Evolutionary conservation across 2,888 invertebrate species (phyloP).

Genomic region (Amitus sp.): DNA sequence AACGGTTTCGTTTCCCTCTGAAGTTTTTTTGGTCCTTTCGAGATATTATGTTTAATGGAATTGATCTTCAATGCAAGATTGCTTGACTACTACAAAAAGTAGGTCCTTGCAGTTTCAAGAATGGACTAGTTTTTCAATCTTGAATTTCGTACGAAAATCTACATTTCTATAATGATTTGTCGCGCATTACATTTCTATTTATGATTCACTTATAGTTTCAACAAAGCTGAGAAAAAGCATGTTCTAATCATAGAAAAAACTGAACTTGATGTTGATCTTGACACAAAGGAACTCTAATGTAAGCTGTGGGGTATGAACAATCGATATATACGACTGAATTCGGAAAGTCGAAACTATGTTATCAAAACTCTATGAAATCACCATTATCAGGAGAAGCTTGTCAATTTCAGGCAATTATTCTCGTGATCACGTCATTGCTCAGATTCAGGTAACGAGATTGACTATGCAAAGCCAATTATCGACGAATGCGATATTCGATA

Average conservation of each 20-base stretch:
- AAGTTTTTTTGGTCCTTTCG: slow-evolving; percentile 18
- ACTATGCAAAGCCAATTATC: slow-evolving; percentile 6
- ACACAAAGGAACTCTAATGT: too few species aligned
- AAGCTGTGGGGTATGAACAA: too few species aligned
- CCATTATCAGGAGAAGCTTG: neutral
- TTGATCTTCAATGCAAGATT: slow-evolving; percentile 23
- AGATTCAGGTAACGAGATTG: slow-evolving; percentile 5
- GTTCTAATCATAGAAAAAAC: too few species aligned
- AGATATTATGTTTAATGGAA: slow-evolving; percentile 26
- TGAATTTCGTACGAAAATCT: too few species aligned
- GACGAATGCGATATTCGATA: neutral
- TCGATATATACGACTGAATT: too few species aligned
- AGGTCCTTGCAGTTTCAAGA: slow-evolving; percentile 28
- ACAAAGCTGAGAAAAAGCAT: too few species aligned
- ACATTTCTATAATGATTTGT: too few species aligned
- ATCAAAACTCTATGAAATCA: neutral
- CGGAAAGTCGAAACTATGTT: too few species aligned
- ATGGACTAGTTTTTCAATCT: too few species aligned
- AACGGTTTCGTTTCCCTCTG: slow-evolving; percentile 25
- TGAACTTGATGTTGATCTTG: too few species aligned
- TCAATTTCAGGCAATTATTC: slow-evolving; percentile 4
- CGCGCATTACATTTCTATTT: too few species aligned
- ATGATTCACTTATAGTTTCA: too few species aligned
- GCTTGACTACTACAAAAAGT: slow-evolving; percentile 27
- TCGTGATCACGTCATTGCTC: neutral